These are phyloP conservation scores for Uromys caudimaculatus DNA, from an alignment of 2,797 vertebrate species.

Conservation along the genomic window DNA sequence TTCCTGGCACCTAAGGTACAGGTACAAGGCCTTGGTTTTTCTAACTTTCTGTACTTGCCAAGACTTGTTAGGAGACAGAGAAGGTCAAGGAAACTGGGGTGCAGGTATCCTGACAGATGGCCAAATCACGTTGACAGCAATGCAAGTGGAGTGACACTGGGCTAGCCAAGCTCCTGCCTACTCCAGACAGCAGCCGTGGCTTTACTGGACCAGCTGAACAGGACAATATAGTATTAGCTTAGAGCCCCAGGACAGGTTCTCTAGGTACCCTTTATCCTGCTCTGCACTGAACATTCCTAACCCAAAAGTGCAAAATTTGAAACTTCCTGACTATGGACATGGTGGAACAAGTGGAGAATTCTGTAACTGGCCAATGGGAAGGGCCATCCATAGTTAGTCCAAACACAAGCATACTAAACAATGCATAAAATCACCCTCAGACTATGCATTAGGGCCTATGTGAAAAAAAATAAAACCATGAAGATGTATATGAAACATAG, in stretches of 20 bases:
- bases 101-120: background rate
- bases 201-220: background rate
- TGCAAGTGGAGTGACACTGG: background rate
- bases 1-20: background rate
- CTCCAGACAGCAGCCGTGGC: background rate
- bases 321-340: background rate
- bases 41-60: background rate
- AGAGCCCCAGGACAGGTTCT: background rate
- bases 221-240: fast-evolving
- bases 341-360: background rate
- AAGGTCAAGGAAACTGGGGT: background rate
- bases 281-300: background rate
- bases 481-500: background rate
- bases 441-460: background rate
- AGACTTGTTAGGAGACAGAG: background rate
- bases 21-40: background rate
- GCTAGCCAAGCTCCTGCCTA: background rate
- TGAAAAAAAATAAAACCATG: background rate
- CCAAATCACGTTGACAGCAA: background rate
- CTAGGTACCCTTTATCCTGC: background rate
- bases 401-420: background rate
- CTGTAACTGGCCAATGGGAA: background rate
- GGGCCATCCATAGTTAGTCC: background rate
- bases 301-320: background rate
- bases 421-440: background rate